These are phyloP conservation scores for Lemur catta DNA, from an alignment of 2,797 vertebrate species.

Conservation along the genomic window DNA sequence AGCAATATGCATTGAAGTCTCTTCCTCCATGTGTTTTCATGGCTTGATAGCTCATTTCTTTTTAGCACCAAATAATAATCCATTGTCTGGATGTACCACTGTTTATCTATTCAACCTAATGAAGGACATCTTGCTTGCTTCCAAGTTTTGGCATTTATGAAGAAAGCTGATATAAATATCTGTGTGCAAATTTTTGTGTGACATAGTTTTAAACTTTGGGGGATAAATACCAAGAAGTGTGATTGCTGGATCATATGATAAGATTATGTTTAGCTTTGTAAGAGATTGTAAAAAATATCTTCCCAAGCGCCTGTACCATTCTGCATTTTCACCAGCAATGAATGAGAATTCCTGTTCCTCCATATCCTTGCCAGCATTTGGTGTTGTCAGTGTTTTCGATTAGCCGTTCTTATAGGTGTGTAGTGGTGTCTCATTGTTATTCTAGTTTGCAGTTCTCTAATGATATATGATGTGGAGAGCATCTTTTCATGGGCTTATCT, in stretches of 20 bases:
- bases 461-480: background rate
- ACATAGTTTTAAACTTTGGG: background rate
- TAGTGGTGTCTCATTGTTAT: background rate
- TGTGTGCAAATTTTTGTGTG: background rate
- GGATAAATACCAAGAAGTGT: background rate
- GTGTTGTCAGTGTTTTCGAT: background rate
- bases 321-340: background rate
- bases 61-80: background rate
- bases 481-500: background rate
- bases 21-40: background rate
- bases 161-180: background rate
- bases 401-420: background rate
- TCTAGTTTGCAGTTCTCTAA: background rate
- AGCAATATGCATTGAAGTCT: background rate
- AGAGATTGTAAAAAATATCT: background rate
- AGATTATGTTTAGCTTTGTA: background rate
- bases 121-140: background rate
- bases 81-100: background rate
- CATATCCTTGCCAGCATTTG: background rate
- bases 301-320: background rate
- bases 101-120: background rate
- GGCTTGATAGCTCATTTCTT: background rate
- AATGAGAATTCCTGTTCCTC: background rate
- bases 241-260: background rate
- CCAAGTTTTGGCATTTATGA: background rate